phyloP scores from a whole-genome alignment of 2,113 vertebrate species.

The Scomber colias region DNA sequence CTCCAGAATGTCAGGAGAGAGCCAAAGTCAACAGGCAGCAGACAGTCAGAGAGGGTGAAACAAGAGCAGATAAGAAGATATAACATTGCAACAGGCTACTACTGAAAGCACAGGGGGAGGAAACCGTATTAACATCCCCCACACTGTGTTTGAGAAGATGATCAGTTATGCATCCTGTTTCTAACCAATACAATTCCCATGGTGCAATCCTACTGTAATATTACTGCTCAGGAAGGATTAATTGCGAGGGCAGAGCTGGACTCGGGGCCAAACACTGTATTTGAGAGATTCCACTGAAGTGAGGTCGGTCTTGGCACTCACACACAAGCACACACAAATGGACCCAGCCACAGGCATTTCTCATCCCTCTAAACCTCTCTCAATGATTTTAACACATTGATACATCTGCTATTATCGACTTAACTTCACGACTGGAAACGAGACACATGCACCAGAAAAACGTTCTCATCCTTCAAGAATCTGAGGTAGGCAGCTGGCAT shows the following conservation, averaged over 20 bases:
- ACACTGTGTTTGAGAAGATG: slow-evolving; percentile 20
- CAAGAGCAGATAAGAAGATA: slow-evolving; percentile 23
- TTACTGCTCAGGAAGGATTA: slow-evolving; percentile 56
- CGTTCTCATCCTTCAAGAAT: slow-evolving; percentile 45
- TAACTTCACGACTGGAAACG: slow-evolving; percentile 51
- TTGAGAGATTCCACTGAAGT: slow-evolving; percentile 73
- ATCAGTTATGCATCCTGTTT: slow-evolving; percentile 3
- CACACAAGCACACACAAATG: slow-evolving; percentile 15
- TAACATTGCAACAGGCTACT: neutral
- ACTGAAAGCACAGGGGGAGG: neutral
- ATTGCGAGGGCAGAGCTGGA: slow-evolving; percentile 61
- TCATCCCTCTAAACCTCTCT: slow-evolving; percentile 41
- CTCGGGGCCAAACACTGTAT: slow-evolving; percentile 43
- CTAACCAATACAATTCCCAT: slow-evolving; percentile 22
- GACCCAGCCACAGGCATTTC: slow-evolving; percentile 33
- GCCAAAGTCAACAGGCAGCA: slow-evolving; percentile 70
- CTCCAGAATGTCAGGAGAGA: slow-evolving; percentile 39
- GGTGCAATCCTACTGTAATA: slow-evolving; percentile 36
- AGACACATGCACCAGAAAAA: slow-evolving; percentile 29
- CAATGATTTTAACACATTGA: slow-evolving; percentile 63
- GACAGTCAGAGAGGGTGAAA: slow-evolving; percentile 43
- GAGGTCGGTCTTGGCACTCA: slow-evolving; percentile 61
- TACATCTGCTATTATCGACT: slow-evolving; percentile 44
- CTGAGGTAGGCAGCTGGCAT: slow-evolving; percentile 37
- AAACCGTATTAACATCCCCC: slow-evolving; percentile 1